Evolutionary conservation across 2,113 vertebrate genomes (phyloP).

Genomic region (Ophthalmolycus amberensis): DNA sequence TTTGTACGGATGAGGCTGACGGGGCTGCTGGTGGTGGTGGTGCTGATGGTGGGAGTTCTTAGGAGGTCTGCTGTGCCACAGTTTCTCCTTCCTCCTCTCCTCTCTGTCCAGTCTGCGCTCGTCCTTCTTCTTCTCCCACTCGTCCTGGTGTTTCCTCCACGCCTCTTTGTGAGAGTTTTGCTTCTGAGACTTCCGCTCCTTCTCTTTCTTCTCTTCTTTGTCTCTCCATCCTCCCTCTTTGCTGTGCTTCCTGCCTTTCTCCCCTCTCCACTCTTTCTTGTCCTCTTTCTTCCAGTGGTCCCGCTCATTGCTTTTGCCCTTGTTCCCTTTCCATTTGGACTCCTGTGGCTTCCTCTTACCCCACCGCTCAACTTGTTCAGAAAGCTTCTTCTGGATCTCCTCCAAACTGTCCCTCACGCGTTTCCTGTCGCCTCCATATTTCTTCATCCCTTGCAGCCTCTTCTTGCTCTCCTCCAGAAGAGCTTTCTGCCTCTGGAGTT

Average conservation of each 20-base stretch:
- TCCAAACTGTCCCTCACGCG: constrained; percentile 76
- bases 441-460: constrained; percentile 79
- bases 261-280: constrained; percentile 62
- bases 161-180: constrained; percentile 76
- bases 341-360: constrained; percentile 74
- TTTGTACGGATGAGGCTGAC: constrained; percentile 26
- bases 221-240: constrained; percentile 54
- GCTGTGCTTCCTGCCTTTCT: constrained; percentile 61
- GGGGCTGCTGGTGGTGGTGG: constrained; percentile 33
- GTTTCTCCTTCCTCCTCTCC: constrained; percentile 79
- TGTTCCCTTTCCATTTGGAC: constrained; percentile 65
- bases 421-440: constrained; percentile 64
- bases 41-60: constrained; percentile 53
- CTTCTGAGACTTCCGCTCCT: constrained; percentile 65
- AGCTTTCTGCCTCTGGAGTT: constrained; percentile 78
- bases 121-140: constrained; percentile 78
- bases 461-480: constrained; percentile 80
- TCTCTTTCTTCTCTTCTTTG: constrained; percentile 59
- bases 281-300: constrained; percentile 72
- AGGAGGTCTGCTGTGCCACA: constrained; percentile 67
- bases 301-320: constrained; percentile 51
- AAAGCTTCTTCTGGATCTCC: constrained; percentile 80
- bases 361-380: constrained; percentile 77
- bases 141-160: constrained; percentile 75
- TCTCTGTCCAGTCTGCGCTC: constrained; percentile 76